phyloP scores from a whole-genome alignment of 1,140 invertebrate genomes.

The Camponotus vicinus region DNA sequence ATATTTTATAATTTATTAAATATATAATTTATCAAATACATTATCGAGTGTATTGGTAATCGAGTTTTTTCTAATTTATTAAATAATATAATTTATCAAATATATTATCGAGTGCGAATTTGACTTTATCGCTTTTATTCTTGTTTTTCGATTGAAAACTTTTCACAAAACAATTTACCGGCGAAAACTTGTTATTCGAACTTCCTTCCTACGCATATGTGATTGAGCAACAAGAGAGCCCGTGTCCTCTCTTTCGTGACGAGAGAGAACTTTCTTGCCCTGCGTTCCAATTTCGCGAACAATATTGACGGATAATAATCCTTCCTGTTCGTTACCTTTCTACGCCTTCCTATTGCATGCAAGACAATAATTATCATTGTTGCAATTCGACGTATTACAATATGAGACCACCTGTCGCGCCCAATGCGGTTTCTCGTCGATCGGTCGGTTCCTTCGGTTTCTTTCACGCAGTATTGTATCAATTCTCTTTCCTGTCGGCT shows the following conservation, averaged over 20 bases:
- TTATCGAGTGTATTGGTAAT: too few species aligned
- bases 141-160: background rate
- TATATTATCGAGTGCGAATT: background rate
- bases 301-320: slow-evolving; percentile 57
- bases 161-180: background rate
- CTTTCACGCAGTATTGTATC: slow-evolving; percentile 53
- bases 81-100: background rate
- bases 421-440: slow-evolving; percentile 60
- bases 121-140: background rate
- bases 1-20: background rate
- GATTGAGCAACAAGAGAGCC: slow-evolving; percentile 55
- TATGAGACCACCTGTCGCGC: slow-evolving; percentile 56
- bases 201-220: slow-evolving; percentile 46
- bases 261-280: slow-evolving; percentile 48
- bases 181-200: slow-evolving; percentile 11
- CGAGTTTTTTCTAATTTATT: background rate
- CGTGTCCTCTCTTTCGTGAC: slow-evolving; percentile 41
- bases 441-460: slow-evolving; percentile 55
- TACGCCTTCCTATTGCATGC: slow-evolving; percentile 50
- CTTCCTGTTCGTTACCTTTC: slow-evolving; percentile 59
- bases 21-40: background rate
- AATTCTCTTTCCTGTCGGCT: slow-evolving; percentile 44
- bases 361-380: slow-evolving; percentile 57
- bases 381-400: slow-evolving; percentile 52
- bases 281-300: slow-evolving; percentile 49